These are phyloP conservation scores for Drosophila oshimai DNA, from an alignment of 1,140 invertebrate species.

Conservation along the genomic window DNA sequence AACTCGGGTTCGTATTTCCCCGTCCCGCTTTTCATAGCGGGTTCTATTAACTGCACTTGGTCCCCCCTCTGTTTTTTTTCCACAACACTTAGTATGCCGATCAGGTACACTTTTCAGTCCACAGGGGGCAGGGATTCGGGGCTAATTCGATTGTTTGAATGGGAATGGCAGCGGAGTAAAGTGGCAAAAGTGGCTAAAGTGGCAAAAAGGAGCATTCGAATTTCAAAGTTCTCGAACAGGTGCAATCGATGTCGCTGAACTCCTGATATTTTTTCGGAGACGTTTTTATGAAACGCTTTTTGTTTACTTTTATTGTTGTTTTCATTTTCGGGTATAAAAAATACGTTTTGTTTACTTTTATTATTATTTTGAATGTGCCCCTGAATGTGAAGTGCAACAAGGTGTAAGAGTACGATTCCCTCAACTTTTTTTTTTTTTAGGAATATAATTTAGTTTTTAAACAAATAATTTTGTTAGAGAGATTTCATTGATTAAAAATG, in stretches of 20 bases:
- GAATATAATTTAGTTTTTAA: too few relatives aligned
- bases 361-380: not conserved
- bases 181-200: too few relatives aligned
- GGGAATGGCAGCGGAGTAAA: not conserved
- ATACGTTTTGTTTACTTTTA: not conserved
- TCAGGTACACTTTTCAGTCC: conserved; percentile 29
- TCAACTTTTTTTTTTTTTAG: too few relatives aligned
- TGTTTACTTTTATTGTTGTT: not conserved
- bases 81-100: conserved; percentile 10
- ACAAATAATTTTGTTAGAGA: too few relatives aligned
- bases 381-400: not conserved
- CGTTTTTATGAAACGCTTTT: not conserved
- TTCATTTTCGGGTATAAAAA: not conserved
- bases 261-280: not conserved
- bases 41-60: conserved; percentile 66
- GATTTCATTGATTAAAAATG: too few relatives aligned
- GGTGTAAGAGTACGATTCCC: too few relatives aligned
- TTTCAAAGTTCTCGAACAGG: conserved; percentile 14
- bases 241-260: conserved; percentile 25
- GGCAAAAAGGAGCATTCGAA: not conserved
- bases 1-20: conserved; percentile 8
- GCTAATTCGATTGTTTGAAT: conserved; percentile 34
- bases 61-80: not conserved
- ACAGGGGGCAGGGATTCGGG: not conserved
- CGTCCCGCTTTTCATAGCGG: conserved; percentile 43